A percentile compares a stretch with the other conserved stretches of the same genome.
Evolutionary conservation across 2,888 invertebrate genomes (phyloP).

Genomic region (Drosophila falleni): DNA sequence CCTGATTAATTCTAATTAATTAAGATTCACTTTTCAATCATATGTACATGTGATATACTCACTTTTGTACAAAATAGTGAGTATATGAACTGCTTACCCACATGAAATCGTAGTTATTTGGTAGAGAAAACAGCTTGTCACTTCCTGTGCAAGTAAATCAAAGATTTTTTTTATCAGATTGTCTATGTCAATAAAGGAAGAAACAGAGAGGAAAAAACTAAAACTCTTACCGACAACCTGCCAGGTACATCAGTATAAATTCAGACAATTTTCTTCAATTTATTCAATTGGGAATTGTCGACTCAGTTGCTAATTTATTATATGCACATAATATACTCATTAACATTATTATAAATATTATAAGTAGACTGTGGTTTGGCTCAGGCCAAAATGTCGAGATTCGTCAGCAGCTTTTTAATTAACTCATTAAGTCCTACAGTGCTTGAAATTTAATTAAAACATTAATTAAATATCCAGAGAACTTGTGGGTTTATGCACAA

Average conservation of each 20-base stretch:
- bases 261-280: background rate
- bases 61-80: background rate
- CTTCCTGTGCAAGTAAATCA: conserved; percentile 24
- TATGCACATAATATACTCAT: conserved; percentile 29
- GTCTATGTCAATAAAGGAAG: conserved; percentile 29
- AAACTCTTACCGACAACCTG: conserved; percentile 6
- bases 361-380: conserved; percentile 14
- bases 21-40: background rate
- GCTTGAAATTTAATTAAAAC: conserved; percentile 28
- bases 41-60: background rate
- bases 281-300: conserved; percentile 3
- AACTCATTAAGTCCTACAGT: conserved; percentile 34
- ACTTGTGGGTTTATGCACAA: background rate
- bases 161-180: conserved; percentile 37
- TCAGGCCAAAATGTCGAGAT: conserved; percentile 24
- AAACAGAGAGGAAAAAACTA: background rate
- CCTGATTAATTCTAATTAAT: background rate
- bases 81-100: conserved; percentile 13
- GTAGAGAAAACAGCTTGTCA: conserved; percentile 24
- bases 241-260: conserved; percentile 10
- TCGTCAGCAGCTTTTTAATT: conserved; percentile 68
- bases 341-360: conserved; percentile 24
- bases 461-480: conserved; percentile 21
- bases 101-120: conserved; percentile 29
- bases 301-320: conserved; percentile 34